Evolutionary conservation across 2,113 vertebrate species (phyloP).

Genomic region (Neopipo cinnamomea): DNA sequence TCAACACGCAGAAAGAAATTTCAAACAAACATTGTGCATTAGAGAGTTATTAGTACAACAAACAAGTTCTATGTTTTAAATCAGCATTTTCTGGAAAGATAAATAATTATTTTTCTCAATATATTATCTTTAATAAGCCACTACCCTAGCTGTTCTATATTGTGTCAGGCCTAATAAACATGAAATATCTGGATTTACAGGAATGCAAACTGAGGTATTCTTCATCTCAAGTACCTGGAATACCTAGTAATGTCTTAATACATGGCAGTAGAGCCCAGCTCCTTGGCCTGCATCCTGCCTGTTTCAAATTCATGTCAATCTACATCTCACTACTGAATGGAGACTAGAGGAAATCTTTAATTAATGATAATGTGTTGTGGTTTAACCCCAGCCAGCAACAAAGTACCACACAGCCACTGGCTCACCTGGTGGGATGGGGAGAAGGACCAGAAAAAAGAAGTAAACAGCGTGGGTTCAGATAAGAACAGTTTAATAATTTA

Average conservation of each 20-base stretch:
- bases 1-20: neutral
- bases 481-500: neutral
- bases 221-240: neutral
- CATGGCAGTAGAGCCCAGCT: neutral
- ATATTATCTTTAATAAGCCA: neutral
- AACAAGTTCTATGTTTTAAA: neutral
- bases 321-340: neutral
- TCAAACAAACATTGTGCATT: neutral
- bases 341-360: neutral
- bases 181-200: neutral
- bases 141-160: neutral
- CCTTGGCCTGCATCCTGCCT: neutral
- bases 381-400: neutral
- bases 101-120: neutral
- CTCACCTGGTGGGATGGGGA: neutral
- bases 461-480: accelerated
- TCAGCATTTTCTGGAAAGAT: neutral
- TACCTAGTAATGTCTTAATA: neutral
- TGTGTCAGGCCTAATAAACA: neutral
- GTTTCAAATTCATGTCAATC: neutral
- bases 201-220: neutral
- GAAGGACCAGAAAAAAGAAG: neutral
- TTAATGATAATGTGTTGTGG: neutral
- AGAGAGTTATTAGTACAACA: neutral
- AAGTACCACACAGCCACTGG: accelerated